Base-by-base conservation (phyloP, 2,888 invertebrate species). In the Tetragnatha montana region DNA sequence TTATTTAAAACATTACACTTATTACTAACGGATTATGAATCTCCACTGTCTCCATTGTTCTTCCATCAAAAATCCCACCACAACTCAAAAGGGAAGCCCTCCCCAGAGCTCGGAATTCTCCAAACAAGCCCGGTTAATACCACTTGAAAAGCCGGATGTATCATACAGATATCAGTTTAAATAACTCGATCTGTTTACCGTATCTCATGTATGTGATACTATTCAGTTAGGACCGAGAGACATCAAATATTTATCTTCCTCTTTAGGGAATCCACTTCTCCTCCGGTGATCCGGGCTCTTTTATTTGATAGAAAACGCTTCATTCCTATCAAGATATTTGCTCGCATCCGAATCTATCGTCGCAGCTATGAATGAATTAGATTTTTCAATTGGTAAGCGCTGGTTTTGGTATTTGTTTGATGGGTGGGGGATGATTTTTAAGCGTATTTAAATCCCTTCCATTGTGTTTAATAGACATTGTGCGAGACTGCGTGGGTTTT, bases 181-280 rank as follows among this genome's bases (percentile, higher is more conserved):
- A 60, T 17, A 60, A 60, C 60, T 60, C 60, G 60, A 60, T 60
- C 60, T 8, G 60, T 60, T 60, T 60, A 60, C 60, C 17, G 60
- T 60, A 60, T 60, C 60, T n/a, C n/a, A 14, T 60, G 60, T 60
- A 17, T 17, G 17, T 60, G 60, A 60, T 8, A 60, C 60, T 6
- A 60, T 60, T 60, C 60, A 60, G 60, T 60, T 17, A 60, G 17
- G 49, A 50, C 17, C 6, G n/a, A 75, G 35, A 35, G 75, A 49
- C 75, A 49, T 75, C 75, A 75, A 75, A 75, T 75, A 75, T 75
- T 75, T 50, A 75, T n/a, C 49, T 8, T n/a, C 10, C 35, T 47
- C 49, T n/a, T 75, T 75, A 49, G 8, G 14, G 75, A 75, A 60
- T 60, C 12, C 12, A 75, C n/a, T 8, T 3, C n/a, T 12, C 47